phyloP scores from a whole-genome alignment of 2,797 vertebrate species.

The Leptatherina wallacei region DNA sequence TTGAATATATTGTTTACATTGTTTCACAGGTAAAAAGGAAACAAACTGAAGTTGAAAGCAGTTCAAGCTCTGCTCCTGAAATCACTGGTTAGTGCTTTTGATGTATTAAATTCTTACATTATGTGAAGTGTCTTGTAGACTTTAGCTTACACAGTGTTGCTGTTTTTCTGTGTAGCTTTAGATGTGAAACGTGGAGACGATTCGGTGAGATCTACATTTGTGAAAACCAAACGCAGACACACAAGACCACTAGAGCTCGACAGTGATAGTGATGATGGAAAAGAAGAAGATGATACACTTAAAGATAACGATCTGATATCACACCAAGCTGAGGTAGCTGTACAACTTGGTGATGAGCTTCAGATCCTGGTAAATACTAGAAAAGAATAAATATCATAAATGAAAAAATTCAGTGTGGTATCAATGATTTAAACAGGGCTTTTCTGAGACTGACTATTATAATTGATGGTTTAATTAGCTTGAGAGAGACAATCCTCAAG shows the following conservation, averaged over 20 bases:
- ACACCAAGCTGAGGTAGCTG: slow-evolving; percentile 74
- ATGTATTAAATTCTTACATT: not conserved
- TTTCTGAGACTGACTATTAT: not conserved
- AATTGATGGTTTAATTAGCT: slow-evolving; percentile 45
- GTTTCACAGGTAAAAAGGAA: slow-evolving; percentile 90
- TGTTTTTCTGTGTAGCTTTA: slow-evolving; percentile 43
- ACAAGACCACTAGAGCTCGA: slow-evolving; percentile 90
- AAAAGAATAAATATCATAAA: not conserved
- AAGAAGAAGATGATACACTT: slow-evolving; percentile 79
- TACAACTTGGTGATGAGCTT: slow-evolving; percentile 56
- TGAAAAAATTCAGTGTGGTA: not conserved
- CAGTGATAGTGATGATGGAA: slow-evolving; percentile 88
- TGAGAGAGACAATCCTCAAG: slow-evolving; percentile 35
- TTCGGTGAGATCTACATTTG: slow-evolving; percentile 65
- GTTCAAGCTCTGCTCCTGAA: slow-evolving; percentile 66
- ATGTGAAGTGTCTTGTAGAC: not conserved
- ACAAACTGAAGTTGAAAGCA: slow-evolving; percentile 84
- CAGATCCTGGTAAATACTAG: slow-evolving; percentile 48
- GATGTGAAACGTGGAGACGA: slow-evolving; percentile 80
- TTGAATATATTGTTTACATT: not conserved
- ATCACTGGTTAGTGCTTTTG: slow-evolving; percentile 53
- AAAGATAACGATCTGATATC: slow-evolving; percentile 55
- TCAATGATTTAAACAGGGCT: not conserved
- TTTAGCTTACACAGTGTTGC: not conserved
- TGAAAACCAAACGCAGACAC: slow-evolving; percentile 86